Conservation (phyloP, 2,113 vertebrate genomes). For the Holacanthus passer region DNA sequence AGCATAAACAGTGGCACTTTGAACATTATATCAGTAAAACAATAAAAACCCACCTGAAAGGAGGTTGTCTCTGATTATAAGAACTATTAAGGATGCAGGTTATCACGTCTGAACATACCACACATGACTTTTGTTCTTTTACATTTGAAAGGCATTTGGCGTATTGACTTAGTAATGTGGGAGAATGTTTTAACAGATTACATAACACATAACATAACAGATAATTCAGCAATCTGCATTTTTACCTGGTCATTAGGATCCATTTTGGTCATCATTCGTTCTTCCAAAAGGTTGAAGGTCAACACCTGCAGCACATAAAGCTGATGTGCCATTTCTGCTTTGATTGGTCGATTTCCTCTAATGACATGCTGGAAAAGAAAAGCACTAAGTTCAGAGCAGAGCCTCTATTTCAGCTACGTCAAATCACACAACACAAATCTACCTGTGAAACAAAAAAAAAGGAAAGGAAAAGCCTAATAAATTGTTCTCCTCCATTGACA, state of each 20-base stretch:
- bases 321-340: slow-evolving; percentile 99
- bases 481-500: neutral
- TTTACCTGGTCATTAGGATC: slow-evolving; percentile 95
- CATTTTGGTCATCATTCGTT: slow-evolving; percentile 99
- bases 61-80: slow-evolving; percentile 10
- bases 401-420: neutral
- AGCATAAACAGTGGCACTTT: slow-evolving; percentile 17
- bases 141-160: neutral
- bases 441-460: neutral
- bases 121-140: neutral
- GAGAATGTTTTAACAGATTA: neutral
- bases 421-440: neutral
- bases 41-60: neutral
- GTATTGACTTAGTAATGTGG: neutral
- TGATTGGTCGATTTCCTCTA: slow-evolving; percentile 97
- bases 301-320: slow-evolving; percentile 97
- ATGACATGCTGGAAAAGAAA: slow-evolving; percentile 90
- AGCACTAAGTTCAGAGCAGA: neutral
- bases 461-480: neutral
- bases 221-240: neutral
- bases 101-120: neutral
- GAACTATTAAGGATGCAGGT: neutral
- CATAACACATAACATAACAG: neutral
- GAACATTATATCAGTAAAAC: slow-evolving; percentile 18
- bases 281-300: slow-evolving; percentile 98